Conservation (phyloP, 2,113 vertebrate genomes). For the Prinia subflava region DNA sequence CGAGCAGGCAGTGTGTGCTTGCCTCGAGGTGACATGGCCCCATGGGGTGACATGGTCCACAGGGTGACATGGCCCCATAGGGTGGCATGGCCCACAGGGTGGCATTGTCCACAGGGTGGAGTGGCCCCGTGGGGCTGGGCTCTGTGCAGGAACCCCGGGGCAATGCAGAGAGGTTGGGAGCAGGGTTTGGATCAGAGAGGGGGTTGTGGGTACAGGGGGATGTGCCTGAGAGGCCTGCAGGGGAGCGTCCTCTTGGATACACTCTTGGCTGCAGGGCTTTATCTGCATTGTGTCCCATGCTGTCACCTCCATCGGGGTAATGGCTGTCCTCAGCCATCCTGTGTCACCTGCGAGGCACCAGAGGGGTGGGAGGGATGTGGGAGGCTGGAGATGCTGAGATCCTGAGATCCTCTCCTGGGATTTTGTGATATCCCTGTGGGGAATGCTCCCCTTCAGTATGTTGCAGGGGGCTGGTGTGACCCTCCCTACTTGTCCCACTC, state of each 20-base stretch:
- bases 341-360: not conserved
- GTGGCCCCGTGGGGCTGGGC: not conserved
- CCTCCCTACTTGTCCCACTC: not conserved
- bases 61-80: not conserved
- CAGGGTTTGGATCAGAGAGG: not conserved
- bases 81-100: no score
- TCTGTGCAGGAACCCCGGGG: not conserved
- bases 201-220: not conserved
- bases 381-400: not conserved
- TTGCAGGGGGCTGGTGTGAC: not conserved
- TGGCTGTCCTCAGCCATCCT: not conserved
- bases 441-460: rapidly evolving
- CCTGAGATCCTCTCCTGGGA: not conserved
- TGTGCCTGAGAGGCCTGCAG: not conserved
- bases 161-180: not conserved
- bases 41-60: not conserved
- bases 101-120: no score
- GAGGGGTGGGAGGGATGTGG: not conserved
- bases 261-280: not conserved
- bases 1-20: rapidly evolving
- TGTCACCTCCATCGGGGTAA: not conserved
- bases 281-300: not conserved
- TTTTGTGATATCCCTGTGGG: not conserved
- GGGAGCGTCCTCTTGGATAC: not conserved
- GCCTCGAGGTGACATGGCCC: rapidly evolving